Conservation (phyloP, 2,113 vertebrate species). For the Nesospiza acunhae region DNA sequence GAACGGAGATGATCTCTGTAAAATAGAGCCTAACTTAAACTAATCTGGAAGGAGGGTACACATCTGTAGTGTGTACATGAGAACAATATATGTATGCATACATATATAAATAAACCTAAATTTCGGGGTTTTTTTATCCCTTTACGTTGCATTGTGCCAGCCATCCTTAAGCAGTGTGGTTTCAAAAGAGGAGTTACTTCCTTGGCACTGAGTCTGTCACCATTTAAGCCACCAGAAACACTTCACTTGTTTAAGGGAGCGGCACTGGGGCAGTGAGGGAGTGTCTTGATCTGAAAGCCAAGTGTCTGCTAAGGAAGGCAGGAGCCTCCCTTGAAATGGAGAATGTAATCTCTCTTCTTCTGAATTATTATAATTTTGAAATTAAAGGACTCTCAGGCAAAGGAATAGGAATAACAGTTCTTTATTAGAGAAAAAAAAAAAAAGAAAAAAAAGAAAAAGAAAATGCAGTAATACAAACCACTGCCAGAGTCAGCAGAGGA, state of each 20-base stretch:
- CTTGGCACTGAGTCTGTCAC: background rate
- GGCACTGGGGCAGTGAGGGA: background rate
- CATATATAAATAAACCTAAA: background rate
- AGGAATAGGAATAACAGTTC: no score
- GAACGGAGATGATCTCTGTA: background rate
- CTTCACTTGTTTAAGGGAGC: background rate
- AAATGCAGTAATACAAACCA: no score
- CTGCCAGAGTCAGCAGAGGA: no score
- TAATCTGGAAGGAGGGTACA: background rate
- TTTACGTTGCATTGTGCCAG: background rate
- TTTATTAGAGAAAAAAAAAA: no score
- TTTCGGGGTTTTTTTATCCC: background rate
- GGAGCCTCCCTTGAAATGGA: no score
- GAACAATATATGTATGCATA: accelerated
- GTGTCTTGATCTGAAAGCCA: background rate
- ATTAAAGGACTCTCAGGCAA: no score
- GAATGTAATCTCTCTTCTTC: no score
- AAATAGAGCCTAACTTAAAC: background rate
- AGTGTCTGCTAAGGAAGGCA: background rate
- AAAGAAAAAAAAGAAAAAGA: no score
- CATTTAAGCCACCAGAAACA: background rate
- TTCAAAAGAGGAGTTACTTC: background rate
- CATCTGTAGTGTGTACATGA: background rate
- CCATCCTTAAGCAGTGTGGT: no score
- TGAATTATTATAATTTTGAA: no score